phyloP scores from a whole-genome alignment of 2,113 vertebrate species.

The Chaetodon auriga region DNA sequence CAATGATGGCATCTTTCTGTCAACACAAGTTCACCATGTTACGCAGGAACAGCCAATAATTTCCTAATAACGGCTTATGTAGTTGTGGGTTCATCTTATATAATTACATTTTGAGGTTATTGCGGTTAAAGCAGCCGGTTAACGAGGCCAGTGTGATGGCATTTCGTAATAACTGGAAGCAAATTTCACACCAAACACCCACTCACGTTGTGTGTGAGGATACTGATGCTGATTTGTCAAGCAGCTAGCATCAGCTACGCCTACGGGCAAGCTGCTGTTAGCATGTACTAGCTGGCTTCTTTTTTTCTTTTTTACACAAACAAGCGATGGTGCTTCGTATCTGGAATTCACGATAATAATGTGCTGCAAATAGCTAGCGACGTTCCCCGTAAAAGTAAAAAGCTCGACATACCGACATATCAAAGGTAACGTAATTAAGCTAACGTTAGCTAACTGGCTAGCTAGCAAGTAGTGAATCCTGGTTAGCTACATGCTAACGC shows the following conservation, averaged over 20 bases:
- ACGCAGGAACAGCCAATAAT: neutral
- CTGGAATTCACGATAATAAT: neutral
- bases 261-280: constrained; percentile 55
- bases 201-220: constrained; percentile 29
- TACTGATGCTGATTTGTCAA: constrained; percentile 29
- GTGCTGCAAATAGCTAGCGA: neutral
- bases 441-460: constrained; percentile 27
- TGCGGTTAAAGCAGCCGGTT: no score
- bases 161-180: neutral
- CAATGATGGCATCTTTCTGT: neutral
- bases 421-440: constrained; percentile 61
- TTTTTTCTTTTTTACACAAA: neutral
- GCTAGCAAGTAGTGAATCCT: neutral
- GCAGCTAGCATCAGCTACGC: constrained; percentile 56
- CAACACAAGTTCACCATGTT: neutral
- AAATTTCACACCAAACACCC: constrained; percentile 16
- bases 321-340: neutral
- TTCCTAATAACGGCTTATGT: neutral
- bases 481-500: neutral
- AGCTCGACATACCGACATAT: neutral
- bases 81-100: neutral
- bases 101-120: accelerated
- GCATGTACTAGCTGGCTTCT: constrained; percentile 10
- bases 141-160: neutral
- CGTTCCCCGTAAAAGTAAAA: neutral